A percentile compares a stretch with the other conserved stretches of the same genome.
These are phyloP conservation scores for Pectinophora gossypiella DNA, from an alignment of 1,140 invertebrate species.

Conservation along the genomic window DNA sequence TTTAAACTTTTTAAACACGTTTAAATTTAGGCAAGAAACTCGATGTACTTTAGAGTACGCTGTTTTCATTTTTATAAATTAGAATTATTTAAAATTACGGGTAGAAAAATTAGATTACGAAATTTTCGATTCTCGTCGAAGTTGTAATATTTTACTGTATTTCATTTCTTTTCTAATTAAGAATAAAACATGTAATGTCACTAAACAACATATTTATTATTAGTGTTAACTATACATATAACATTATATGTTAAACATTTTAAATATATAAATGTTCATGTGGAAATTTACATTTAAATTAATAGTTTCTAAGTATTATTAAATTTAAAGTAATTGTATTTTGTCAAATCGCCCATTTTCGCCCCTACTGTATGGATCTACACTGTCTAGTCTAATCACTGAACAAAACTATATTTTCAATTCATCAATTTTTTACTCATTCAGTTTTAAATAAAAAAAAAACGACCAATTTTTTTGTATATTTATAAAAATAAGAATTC, in stretches of 20 bases:
- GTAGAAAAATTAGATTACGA: slow-evolving; percentile 26
- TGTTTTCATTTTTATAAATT: slow-evolving; percentile 17
- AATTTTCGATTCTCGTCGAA: slow-evolving; percentile 2
- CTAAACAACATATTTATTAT: slow-evolving; percentile 33
- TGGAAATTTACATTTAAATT: slow-evolving; percentile 13
- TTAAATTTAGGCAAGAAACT: neutral
- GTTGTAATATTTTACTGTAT: slow-evolving; percentile 5
- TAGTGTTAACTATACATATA: slow-evolving; percentile 24
- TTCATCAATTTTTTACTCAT: slow-evolving; percentile 14
- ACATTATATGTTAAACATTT: slow-evolving; percentile 17
- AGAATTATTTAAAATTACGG: slow-evolving; percentile 30
- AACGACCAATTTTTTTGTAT: slow-evolving; percentile 36
- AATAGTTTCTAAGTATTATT: slow-evolving; percentile 16
- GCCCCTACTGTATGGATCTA: no score
- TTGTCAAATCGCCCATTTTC: no score
- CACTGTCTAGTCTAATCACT: slow-evolving; percentile 22
- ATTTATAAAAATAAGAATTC: slow-evolving; percentile 31
- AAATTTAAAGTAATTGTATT: neutral
- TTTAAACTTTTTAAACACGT: neutral
- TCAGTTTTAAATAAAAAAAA: slow-evolving; percentile 22
- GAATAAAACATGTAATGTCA: slow-evolving; percentile 36
- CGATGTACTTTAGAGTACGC: slow-evolving; percentile 16
- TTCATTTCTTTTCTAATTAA: slow-evolving; percentile 14
- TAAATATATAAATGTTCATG: slow-evolving; percentile 18
- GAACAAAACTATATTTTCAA: slow-evolving; percentile 9